phyloP scores from a whole-genome alignment of 2,888 invertebrate genomes.

The Nephrotoma appendiculata region DNA sequence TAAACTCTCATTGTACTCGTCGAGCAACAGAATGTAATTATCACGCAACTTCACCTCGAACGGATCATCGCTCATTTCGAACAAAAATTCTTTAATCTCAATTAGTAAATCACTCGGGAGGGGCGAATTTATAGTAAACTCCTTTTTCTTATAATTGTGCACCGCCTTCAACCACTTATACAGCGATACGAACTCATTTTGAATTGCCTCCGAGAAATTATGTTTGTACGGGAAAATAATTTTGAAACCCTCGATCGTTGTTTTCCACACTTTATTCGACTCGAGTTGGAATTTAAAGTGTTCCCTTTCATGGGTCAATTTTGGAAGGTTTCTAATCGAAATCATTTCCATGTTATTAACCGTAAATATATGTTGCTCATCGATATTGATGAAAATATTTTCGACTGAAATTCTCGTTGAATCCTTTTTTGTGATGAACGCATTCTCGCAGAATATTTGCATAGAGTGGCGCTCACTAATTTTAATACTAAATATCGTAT shows the following conservation, averaged over 20 bases:
- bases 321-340: conserved; percentile 43
- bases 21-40: conserved; percentile 87
- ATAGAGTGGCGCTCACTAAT: conserved; percentile 54
- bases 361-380: conserved; percentile 56
- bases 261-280: conserved; percentile 51
- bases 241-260: conserved; percentile 29
- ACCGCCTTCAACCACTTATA: conserved; percentile 88
- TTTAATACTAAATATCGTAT: conserved; percentile 46
- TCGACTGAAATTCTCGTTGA: conserved; percentile 27
- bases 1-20: conserved; percentile 88
- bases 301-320: conserved; percentile 53
- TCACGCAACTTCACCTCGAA: conserved; percentile 93
- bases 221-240: conserved; percentile 72
- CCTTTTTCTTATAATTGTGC: conserved; percentile 53
- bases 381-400: conserved; percentile 38
- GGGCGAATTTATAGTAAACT: conserved; percentile 52
- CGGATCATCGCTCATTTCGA: conserved; percentile 95
- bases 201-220: conserved; percentile 73
- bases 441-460: conserved; percentile 47
- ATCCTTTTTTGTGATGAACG: conserved; percentile 27
- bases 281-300: conserved; percentile 57
- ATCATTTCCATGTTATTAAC: conserved; percentile 53
- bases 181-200: conserved; percentile 76
- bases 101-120: conserved; percentile 72
- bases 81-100: conserved; percentile 68